Conservation (phyloP, 1,140 invertebrate species). For the Augochlora pura region DNA sequence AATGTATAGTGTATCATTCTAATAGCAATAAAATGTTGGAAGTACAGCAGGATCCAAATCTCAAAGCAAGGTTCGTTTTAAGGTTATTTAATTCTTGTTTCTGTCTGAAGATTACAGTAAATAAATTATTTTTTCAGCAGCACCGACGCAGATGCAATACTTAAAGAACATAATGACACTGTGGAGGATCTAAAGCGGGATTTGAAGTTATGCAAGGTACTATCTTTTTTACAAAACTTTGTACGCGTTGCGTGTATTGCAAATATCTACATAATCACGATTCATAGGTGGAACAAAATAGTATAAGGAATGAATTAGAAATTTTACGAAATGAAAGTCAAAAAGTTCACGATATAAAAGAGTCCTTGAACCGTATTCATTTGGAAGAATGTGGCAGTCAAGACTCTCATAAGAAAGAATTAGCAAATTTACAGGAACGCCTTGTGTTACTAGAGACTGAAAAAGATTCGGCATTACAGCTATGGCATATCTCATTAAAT, state of each 20-base stretch:
- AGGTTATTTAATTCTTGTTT: constrained; percentile 49
- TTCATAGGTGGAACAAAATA: constrained; percentile 70
- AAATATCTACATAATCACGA: not conserved
- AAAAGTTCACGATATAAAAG: constrained; percentile 51
- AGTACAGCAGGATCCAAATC: constrained; percentile 26
- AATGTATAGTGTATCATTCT: not conserved
- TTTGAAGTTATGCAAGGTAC: constrained; percentile 73
- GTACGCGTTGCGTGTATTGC: not conserved
- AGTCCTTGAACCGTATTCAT: constrained; percentile 61
- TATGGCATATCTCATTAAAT: constrained; percentile 83
- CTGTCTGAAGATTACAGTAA: not conserved
- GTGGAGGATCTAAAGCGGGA: constrained; percentile 69
- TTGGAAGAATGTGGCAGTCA: constrained; percentile 54
- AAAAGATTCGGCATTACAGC: constrained; percentile 81
- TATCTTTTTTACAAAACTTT: not conserved
- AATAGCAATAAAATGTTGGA: constrained; percentile 51
- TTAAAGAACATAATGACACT: constrained; percentile 65
- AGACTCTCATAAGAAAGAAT: constrained; percentile 58
- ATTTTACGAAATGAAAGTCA: constrained; percentile 63
- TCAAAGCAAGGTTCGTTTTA: constrained; percentile 58
- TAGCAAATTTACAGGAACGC: constrained; percentile 74
- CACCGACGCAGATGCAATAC: constrained; percentile 49
- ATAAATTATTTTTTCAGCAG: constrained; percentile 1
- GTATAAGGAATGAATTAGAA: constrained; percentile 68
- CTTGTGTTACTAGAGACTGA: constrained; percentile 76